Evolutionary conservation across 2,888 invertebrate species (phyloP).

Genomic region (Laothoe populi): DNA sequence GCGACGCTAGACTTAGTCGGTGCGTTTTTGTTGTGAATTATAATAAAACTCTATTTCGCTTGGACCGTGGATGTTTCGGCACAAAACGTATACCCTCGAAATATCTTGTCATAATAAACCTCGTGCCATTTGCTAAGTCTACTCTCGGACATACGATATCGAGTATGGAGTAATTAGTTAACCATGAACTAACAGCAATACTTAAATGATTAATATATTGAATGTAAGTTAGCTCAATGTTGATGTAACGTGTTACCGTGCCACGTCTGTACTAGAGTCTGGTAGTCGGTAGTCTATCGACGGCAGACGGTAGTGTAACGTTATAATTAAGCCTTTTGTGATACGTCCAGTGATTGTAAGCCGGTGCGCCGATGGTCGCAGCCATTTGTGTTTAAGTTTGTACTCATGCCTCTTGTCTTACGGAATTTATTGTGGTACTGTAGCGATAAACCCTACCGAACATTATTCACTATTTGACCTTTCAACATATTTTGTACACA

Average conservation of each 20-base stretch:
- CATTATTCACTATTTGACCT: constrained; percentile 6
- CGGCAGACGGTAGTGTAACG: constrained; percentile 75
- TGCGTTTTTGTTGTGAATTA: constrained; percentile 65
- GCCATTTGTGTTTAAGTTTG: constrained; percentile 34
- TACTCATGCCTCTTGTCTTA: constrained; percentile 46
- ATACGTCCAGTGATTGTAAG: constrained; percentile 78
- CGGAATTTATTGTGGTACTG: constrained; percentile 1
- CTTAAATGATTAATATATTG: constrained; percentile 79
- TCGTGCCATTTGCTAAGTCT: constrained; percentile 79
- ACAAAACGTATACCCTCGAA: constrained; percentile 62
- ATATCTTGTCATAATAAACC: constrained; percentile 81
- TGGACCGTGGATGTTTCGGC: constrained; percentile 56
- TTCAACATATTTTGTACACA: constrained; percentile 4
- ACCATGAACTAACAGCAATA: constrained; percentile 81
- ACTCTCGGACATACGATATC: constrained; percentile 71
- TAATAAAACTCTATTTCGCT: constrained; percentile 62
- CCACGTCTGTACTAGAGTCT: constrained; percentile 82
- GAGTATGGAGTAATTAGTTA: constrained; percentile 70
- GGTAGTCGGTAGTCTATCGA: too few relatives aligned
- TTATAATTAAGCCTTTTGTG: constrained; percentile 78
- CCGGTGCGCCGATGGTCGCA: constrained; percentile 34
- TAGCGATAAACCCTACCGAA: background rate
- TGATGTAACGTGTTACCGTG: constrained; percentile 79
- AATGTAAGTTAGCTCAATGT: constrained; percentile 84
- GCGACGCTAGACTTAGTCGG: constrained; percentile 74